Conservation (phyloP, 1,140 invertebrate species). For the Diploscapter pachys region DNA sequence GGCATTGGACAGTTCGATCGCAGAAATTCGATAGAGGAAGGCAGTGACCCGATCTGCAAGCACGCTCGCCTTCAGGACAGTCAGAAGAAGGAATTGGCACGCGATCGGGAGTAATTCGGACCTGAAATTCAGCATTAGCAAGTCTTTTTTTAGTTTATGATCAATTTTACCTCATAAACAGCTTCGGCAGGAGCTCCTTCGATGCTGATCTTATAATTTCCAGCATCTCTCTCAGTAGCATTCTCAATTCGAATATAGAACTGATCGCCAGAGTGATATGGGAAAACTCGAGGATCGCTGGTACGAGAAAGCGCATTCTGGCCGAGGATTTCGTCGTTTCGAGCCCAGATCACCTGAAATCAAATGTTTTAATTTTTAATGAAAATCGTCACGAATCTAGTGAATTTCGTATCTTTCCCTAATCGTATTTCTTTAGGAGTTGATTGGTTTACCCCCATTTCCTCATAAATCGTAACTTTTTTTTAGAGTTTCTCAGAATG, state of each 20-base stretch:
- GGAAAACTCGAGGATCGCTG: conserved; percentile 22
- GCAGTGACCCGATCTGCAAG: conserved; percentile 72
- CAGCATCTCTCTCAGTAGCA: conserved; percentile 26
- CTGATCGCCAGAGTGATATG: conserved; percentile 32
- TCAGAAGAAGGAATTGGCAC: conserved; percentile 16
- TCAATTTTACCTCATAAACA: conserved; percentile 40
- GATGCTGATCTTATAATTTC: conserved; percentile 30
- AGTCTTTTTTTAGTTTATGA: neutral
- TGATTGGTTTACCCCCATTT: neutral
- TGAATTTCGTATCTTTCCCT: neutral
- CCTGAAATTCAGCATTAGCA: conserved; percentile 7
- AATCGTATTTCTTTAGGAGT: neutral
- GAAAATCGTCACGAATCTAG: neutral
- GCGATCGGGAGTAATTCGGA: conserved; percentile 19
- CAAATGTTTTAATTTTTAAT: neutral
- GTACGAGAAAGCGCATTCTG: conserved; percentile 20
- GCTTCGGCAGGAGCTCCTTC: conserved; percentile 33
- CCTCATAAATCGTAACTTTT: neutral
- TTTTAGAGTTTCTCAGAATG: too few species aligned
- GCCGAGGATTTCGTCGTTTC: conserved; percentile 24
- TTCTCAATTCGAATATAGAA: conserved; percentile 27
- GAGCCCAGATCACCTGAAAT: conserved; percentile 31
- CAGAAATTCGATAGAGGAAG: conserved; percentile 68
- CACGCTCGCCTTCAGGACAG: conserved; percentile 64
- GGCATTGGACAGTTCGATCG: conserved; percentile 71